Evolutionary conservation across 2,113 vertebrate species (phyloP), one percentile per base, ranked within the genome.

Genomic region (Callipepla californica): DNA sequence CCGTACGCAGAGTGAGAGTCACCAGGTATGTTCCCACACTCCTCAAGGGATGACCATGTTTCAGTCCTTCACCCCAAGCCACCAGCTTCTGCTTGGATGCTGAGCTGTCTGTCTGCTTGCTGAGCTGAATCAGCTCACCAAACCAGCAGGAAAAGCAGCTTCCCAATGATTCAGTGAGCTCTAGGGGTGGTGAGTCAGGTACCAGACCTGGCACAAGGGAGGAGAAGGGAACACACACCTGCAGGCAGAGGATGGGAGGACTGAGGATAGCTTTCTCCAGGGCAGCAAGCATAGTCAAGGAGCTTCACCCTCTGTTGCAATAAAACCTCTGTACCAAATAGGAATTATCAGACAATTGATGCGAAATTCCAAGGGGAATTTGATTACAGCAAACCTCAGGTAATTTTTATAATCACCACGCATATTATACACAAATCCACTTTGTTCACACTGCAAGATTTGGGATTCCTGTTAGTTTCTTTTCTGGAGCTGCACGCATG

Each of bases 241-340:
- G 69, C 74, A 89, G 74, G 69, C 78, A 91, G 78, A 81, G 67
- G 47, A 38, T 85, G 67, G 61, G 78, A 96, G 32, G 34, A 89
- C 55, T 42, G 78, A 78, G 66, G 75, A 65, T 65, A 38, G 19
- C 34, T 75, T 85, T 85, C 66, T 93, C 51, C 57, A 75, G 81
- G 66, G 62, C 70, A 89, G 34, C 51, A 81, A 75, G 13, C 16
- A 2, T 42, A 87, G 47, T 59, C 23, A 87, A 81, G 57, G 28
- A 86, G 23, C 58, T 51, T 72, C 75, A 53, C 10, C 32, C 38
- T 67, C 57, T 19, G 1, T 70, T 94, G 74, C 58, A 87, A 50
- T 76, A 82, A 95, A 87, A 58, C 16, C n/a, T 81, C 75, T 87
- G 68, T 42, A 82, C 65, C 44, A 85, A 87, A 87, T 17, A 25